Base-by-base conservation (phyloP, 2,888 invertebrate genomes). In the Athalia rosae region DNA sequence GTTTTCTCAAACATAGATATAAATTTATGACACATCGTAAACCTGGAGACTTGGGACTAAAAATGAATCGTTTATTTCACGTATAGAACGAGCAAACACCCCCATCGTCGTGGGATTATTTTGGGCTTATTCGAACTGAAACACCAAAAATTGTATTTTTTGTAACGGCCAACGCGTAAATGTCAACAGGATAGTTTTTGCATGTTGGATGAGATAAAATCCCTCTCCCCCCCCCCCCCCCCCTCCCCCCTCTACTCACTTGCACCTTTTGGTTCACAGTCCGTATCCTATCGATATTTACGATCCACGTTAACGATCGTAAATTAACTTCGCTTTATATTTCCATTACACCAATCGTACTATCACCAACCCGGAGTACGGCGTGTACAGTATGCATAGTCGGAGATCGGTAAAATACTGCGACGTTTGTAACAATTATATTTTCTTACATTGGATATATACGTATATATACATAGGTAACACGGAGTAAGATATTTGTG, bases 251-350 rank as follows among this genome's bases (percentile, higher is more conserved):
- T n/a, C 11, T n/a, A n/a, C n/a, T n/a, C n/a, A n/a, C n/a, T 11
- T n/a, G 53, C 28, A 28, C 28, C 28, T 28, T 28, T 28, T 28
- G 28, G 28, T 28, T 28, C 28, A 28, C 28, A 28, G 28, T 28
- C 28, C 28, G 28, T 28, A 28, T 28, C 1, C 28, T 63, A 67
- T 53, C 41, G 53, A 67, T 47, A n/a, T 6, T 67, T 67, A n/a
- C 67, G 67, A 67, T 67, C 50, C n/a, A 50, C 53, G 50, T 4
- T 4, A 15, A 48, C 41, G 67, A 67, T 50, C 67, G 67, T 67
- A 67, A 67, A 67, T 67, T 67, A 11, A 50, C 28, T 48, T 28
- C 13, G 9, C 50, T 66, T 28, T 28, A 50, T 48, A 13, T 11
- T 53, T 53, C 53, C 53, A 66, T 47, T 48, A 48, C 15, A 66